These are phyloP conservation scores for Meloidogyne hapla DNA, from an alignment of 1,140 invertebrate genomes.

Conservation along the genomic window DNA sequence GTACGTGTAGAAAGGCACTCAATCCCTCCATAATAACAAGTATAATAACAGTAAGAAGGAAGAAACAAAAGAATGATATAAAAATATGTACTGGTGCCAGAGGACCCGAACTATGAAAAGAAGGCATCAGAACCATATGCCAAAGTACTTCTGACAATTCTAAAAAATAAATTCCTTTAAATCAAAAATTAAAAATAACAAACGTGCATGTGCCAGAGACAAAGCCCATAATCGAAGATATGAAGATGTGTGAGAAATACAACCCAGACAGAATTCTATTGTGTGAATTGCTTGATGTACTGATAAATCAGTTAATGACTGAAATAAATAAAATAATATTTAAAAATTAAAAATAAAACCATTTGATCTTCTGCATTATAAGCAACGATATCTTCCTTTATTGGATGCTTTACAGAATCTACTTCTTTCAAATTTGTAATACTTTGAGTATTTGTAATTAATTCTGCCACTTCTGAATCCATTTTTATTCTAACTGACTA, in stretches of 20 bases:
- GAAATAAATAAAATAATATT: conserved; percentile 1
- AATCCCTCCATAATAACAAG: conserved; percentile 93
- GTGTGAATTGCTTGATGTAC: conserved; percentile 89
- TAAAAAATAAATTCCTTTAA: conserved; percentile 35
- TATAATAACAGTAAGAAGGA: conserved; percentile 79
- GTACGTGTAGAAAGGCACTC: conserved; percentile 92
- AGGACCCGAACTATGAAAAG: conserved; percentile 67
- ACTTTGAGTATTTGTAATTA: conserved; percentile 35
- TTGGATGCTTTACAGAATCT: conserved; percentile 5
- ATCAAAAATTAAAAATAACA: conserved; percentile 66
- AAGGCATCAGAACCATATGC: conserved; percentile 67
- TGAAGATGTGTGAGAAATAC: conserved; percentile 90
- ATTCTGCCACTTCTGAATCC: conserved; percentile 46
- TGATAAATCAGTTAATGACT: conserved; percentile 80
- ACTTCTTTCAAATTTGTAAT: conserved; percentile 33
- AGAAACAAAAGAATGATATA: conserved; percentile 80
- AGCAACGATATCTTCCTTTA: neutral
- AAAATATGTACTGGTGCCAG: conserved; percentile 72
- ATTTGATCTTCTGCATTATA: conserved; percentile 33
- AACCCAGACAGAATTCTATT: conserved; percentile 92
- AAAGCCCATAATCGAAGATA: conserved; percentile 93
- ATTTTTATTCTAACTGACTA: conserved; percentile 44
- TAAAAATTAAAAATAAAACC: neutral
- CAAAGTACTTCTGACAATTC: conserved; percentile 67
- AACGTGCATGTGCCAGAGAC: conserved; percentile 88